Evolutionary conservation across 2,797 vertebrate species (phyloP).

Genomic region (Phaenicophaeus curvirostris): DNA sequence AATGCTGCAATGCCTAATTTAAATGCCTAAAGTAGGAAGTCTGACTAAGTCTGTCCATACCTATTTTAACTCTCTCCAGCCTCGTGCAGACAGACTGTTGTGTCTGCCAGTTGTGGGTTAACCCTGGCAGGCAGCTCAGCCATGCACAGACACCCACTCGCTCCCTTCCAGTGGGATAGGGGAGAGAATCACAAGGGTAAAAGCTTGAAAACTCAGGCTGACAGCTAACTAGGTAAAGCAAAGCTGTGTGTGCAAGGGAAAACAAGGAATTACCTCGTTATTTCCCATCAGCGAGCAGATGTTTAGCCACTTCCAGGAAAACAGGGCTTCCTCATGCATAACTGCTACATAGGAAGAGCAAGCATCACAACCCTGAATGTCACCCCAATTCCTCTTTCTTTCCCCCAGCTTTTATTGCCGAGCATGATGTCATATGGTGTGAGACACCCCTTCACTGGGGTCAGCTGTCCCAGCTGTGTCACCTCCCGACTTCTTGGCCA

Average conservation of each 20-base stretch:
- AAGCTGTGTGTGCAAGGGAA: background rate
- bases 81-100: background rate
- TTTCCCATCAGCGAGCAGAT: background rate
- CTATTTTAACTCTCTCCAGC: background rate
- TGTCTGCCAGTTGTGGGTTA: background rate
- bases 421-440: fast-evolving
- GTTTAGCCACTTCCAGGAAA: background rate
- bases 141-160: background rate
- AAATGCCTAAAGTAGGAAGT: background rate
- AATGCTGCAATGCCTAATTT: background rate
- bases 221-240: background rate
- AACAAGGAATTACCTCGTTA: background rate
- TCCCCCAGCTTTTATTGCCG: background rate
- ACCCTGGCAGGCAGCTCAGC: background rate
- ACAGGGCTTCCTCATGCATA: background rate
- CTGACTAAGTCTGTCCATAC: background rate
- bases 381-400: background rate
- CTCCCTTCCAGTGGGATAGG: fast-evolving
- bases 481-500: background rate
- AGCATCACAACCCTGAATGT: background rate
- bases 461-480: background rate
- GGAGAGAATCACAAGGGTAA: background rate
- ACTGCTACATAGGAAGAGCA: background rate
- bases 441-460: background rate
- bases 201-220: background rate